phyloP scores from a whole-genome alignment of 2,113 vertebrate genomes.

The Eudyptes chrysolophus region DNA sequence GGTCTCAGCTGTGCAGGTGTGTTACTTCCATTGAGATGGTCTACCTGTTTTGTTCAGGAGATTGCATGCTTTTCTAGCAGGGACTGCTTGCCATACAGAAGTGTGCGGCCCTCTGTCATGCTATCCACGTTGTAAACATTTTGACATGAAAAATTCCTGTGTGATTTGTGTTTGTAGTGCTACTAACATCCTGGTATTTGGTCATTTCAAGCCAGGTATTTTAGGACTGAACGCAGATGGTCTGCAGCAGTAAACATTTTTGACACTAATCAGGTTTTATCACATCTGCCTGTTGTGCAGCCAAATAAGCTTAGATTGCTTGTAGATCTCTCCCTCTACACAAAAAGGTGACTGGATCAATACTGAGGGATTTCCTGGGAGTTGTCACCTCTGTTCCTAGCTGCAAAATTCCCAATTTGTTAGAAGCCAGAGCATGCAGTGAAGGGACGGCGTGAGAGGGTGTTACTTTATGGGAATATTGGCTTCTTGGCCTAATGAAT shows the following conservation, averaged over 20 bases:
- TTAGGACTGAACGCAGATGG: not conserved
- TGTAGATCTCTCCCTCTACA: not conserved
- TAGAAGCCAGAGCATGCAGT: not conserved
- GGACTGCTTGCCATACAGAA: fast-evolving
- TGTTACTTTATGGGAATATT: not conserved
- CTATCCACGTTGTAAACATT: fast-evolving
- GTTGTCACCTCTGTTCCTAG: not conserved
- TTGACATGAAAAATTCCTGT: fast-evolving
- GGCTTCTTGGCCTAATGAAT: not conserved
- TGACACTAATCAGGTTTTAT: conserved; percentile 1
- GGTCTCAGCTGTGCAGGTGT: not conserved
- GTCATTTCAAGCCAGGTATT: not conserved
- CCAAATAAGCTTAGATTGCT: not conserved
- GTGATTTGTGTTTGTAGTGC: not conserved
- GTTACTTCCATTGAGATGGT: not conserved
- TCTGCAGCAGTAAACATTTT: not conserved
- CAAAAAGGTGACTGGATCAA: not conserved
- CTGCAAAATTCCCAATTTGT: not conserved
- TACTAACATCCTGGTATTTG: not conserved
- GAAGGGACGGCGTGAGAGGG: fast-evolving
- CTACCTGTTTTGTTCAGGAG: fast-evolving
- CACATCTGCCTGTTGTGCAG: not conserved
- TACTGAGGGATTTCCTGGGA: not conserved
- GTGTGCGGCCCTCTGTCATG: fast-evolving
- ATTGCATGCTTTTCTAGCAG: fast-evolving